Evolutionary conservation across 2,888 invertebrate genomes (phyloP).

Genomic region (Agrochola circellaris): DNA sequence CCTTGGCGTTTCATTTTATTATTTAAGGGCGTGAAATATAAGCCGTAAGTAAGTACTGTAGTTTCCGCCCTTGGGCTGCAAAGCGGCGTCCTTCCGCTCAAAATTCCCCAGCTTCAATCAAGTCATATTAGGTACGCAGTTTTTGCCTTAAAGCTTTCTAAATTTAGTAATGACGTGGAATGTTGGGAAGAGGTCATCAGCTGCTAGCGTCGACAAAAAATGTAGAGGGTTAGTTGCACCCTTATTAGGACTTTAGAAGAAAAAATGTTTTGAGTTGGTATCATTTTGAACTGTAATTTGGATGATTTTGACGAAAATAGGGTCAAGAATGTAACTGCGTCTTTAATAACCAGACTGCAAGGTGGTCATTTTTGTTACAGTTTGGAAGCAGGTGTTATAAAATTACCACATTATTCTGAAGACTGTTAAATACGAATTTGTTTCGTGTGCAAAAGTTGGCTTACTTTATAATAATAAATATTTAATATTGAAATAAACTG

Average conservation of each 20-base stretch:
- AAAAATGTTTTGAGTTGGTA: constrained; percentile 6
- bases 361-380: constrained; percentile 13
- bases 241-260: constrained; percentile 51
- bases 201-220: constrained; percentile 57
- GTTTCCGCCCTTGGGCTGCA: constrained; percentile 65
- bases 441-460: not conserved
- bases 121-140: constrained; percentile 52
- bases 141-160: constrained; percentile 64
- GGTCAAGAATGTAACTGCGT: constrained; percentile 17
- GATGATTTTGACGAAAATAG: constrained; percentile 6
- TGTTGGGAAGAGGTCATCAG: constrained; percentile 65
- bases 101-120: constrained; percentile 61
- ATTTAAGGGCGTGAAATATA: constrained; percentile 53
- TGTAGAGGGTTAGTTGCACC: constrained; percentile 56
- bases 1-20: constrained; percentile 32
- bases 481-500: constrained; percentile 6
- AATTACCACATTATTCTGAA: not conserved
- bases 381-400: constrained; percentile 26
- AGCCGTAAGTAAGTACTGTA: constrained; percentile 53
- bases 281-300: constrained; percentile 26
- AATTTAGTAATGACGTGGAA: constrained; percentile 69
- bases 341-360: constrained; percentile 2
- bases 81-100: constrained; percentile 65
- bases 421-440: not conserved
- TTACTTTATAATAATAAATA: not conserved